These are phyloP conservation scores for Nothocercus nigrocapillus DNA, from an alignment of 2,113 vertebrate genomes.

Conservation along the genomic window DNA sequence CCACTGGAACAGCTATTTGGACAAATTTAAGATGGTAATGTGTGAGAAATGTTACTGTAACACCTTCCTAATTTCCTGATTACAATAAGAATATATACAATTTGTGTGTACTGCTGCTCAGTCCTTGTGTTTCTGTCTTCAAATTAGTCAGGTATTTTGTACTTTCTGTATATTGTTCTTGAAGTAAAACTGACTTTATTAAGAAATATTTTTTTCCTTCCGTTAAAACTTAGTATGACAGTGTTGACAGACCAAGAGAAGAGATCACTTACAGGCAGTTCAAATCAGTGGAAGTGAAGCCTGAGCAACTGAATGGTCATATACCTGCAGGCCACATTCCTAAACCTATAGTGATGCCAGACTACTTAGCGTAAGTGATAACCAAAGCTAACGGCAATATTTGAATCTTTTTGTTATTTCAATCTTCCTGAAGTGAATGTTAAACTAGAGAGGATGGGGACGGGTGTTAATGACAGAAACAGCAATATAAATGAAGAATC, in stretches of 20 bases:
- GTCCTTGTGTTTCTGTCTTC: background rate
- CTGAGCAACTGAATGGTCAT: constrained; percentile 86
- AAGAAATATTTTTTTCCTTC: background rate
- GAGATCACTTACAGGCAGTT: constrained; percentile 61
- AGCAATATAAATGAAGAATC: background rate
- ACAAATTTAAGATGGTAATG: background rate
- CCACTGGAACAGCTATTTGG: background rate
- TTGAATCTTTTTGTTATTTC: background rate
- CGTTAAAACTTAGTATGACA: constrained; percentile 62
- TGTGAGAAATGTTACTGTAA: background rate
- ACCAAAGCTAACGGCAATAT: background rate
- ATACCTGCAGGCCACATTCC: constrained; percentile 95
- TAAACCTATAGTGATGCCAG: constrained; percentile 92
- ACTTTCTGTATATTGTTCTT: background rate
- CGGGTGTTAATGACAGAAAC: background rate
- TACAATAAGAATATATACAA: background rate
- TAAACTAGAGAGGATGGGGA: background rate
- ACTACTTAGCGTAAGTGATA: constrained; percentile 92
- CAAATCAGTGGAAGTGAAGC: constrained; percentile 75
- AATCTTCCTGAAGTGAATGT: background rate
- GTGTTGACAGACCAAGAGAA: constrained; percentile 55
- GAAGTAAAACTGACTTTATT: background rate
- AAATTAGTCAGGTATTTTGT: background rate
- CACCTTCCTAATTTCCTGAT: background rate
- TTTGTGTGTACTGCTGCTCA: background rate